Conservation (phyloP, 2,113 vertebrate species). For the Gnathonemus longibarbis region DNA sequence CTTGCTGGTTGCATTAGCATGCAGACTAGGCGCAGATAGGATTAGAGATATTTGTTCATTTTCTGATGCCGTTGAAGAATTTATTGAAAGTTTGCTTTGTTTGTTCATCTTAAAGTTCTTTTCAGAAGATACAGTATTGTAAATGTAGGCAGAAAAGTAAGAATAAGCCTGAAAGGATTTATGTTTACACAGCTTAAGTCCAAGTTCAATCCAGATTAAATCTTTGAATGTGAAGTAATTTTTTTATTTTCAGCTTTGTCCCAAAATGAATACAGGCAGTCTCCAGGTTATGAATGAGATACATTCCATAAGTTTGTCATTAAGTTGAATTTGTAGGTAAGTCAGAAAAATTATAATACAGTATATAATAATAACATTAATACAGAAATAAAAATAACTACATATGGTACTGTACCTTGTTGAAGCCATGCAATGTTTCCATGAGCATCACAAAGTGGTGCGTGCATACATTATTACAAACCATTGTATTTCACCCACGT, state of each 20-base stretch:
- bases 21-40: not conserved
- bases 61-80: not conserved
- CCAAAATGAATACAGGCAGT: not conserved
- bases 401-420: no score
- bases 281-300: not conserved
- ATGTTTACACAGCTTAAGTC: not conserved
- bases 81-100: not conserved
- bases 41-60: constrained; percentile 4
- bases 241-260: not conserved
- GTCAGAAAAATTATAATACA: not conserved
- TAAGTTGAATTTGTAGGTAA: not conserved
- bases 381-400: no score
- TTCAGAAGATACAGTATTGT: not conserved
- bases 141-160: not conserved
- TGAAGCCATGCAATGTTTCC: no score
- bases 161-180: not conserved
- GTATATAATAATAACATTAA: not conserved
- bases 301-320: not conserved
- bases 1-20: not conserved
- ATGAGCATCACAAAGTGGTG: no score
- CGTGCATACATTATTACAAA: no score
- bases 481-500: no score
- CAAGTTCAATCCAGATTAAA: not conserved
- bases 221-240: not conserved
- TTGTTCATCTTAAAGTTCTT: not conserved